Evolutionary conservation across 2,797 vertebrate genomes (phyloP), one percentile per base, ranked within the genome.

Genomic region (Distichodus sexfasciatus): DNA sequence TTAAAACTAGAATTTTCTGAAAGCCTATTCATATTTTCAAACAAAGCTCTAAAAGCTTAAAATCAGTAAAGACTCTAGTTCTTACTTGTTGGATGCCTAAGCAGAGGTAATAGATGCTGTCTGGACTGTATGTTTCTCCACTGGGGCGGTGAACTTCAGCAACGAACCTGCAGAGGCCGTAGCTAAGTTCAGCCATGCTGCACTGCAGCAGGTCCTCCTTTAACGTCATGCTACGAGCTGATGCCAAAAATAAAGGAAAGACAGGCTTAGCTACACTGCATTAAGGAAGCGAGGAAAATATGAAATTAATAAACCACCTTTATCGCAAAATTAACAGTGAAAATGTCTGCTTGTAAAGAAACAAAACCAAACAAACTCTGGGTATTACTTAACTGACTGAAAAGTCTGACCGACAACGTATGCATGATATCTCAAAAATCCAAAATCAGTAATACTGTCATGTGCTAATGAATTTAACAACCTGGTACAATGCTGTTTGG

Each of bases 91-190:
- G 97, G 86, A 99, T 96, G 88, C 96, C 95, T 84, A 99, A 94
- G 89, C 96, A 99, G 91, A 99, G 94, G 86, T 99, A 99, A 81
- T 95, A 94, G 71, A 99, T 89, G 88, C 94, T 96, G 90, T 99
- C 96, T 8, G 94, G 88, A 54, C 89, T 89, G 44, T 99, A 99
- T 19, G 85, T 86, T 77, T 96, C 94, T 77, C 95, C 94, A 21
- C 92, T 95, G 70, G 96, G 96, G 79, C 96, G 92, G 58, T 92
- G 92, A 71, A 94, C 91, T 84, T 99, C 96, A 43, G 83, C 84
- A 75, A 98, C 92, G 82, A 99, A 99, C 83, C 93, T 94, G 71
- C 94, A 95, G 78, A 99, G 92, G 15, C 96, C 96, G 69, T 94
- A 95, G 83, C 95, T 97, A 75, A 98, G 90, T 85, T 99, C 97